Evolutionary conservation across 64 coral and sea anemone genomes (phyloP).

Genomic region (Pocillopora verrucosa): DNA sequence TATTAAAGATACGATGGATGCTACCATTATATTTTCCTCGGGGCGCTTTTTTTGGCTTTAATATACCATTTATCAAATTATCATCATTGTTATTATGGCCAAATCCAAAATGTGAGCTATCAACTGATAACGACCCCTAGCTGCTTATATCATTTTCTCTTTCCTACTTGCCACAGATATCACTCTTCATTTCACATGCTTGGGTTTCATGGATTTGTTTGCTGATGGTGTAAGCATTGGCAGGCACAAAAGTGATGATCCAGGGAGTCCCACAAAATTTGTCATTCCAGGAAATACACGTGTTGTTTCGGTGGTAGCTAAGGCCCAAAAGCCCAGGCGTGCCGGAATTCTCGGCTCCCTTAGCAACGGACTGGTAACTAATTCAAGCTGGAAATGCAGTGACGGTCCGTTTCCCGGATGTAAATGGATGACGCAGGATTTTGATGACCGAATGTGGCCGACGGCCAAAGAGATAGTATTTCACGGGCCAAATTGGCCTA

Average conservation of each 20-base stretch:
- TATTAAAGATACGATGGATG: too few relatives aligned
- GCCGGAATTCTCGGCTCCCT: constrained; percentile 41
- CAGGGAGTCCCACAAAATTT: background rate
- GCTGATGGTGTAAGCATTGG: background rate
- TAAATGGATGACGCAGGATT: background rate
- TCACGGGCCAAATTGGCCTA: background rate
- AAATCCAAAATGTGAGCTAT: too few relatives aligned
- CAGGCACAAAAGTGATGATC: background rate
- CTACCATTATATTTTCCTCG: too few relatives aligned
- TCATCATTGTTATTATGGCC: too few relatives aligned
- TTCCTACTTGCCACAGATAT: background rate
- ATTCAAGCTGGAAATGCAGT: constrained; percentile 14
- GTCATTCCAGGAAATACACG: background rate
- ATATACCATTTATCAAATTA: too few relatives aligned
- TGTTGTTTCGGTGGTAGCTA: background rate
- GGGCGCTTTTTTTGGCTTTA: too few relatives aligned
- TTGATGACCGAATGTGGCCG: constrained; percentile 21
- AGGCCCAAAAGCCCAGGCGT: background rate
- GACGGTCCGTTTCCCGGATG: background rate
- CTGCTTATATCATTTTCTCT: too few relatives aligned
- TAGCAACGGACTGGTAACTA: constrained; percentile 39
- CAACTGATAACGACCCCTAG: too few relatives aligned
- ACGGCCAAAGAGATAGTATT: background rate
- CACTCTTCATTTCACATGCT: background rate
- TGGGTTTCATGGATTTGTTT: background rate